Evolutionary conservation across 2,797 vertebrate species (phyloP).

Genomic region (Podarcis lilfordi): DNA sequence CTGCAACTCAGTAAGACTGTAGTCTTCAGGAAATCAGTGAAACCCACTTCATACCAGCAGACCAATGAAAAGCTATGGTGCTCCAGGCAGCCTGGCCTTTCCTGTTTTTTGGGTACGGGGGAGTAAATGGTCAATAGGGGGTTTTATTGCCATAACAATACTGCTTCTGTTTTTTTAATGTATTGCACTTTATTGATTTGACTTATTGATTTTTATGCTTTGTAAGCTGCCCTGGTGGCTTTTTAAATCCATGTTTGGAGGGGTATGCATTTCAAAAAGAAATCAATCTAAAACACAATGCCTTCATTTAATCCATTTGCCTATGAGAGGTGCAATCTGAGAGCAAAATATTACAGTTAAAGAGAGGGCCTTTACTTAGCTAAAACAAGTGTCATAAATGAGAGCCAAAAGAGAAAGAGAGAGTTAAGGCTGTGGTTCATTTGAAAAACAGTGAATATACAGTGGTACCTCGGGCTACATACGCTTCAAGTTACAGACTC

Average conservation of each 20-base stretch:
- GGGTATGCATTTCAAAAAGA: background rate
- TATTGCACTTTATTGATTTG: background rate
- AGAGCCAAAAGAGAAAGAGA: background rate
- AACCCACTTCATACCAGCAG: background rate
- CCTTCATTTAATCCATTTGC: background rate
- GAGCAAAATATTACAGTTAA: background rate
- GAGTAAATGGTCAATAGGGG: background rate
- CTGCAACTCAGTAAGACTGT: too few species aligned
- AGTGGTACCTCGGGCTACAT: too few species aligned
- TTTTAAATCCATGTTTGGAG: background rate
- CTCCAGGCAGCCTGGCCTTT: background rate
- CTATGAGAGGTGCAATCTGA: background rate
- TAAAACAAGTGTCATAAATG: background rate
- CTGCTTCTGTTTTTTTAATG: background rate
- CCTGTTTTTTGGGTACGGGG: background rate
- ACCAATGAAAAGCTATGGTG: background rate
- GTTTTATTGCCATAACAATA: background rate
- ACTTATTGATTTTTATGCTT: background rate
- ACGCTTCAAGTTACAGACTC: too few species aligned
- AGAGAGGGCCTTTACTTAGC: background rate
- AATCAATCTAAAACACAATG: background rate
- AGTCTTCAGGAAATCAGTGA: too few species aligned
- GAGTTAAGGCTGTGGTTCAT: background rate
- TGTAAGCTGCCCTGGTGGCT: background rate
- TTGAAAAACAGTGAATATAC: background rate